These are phyloP conservation scores for Carterocephalus palaemon DNA, from an alignment of 2,888 invertebrate species.

Conservation along the genomic window DNA sequence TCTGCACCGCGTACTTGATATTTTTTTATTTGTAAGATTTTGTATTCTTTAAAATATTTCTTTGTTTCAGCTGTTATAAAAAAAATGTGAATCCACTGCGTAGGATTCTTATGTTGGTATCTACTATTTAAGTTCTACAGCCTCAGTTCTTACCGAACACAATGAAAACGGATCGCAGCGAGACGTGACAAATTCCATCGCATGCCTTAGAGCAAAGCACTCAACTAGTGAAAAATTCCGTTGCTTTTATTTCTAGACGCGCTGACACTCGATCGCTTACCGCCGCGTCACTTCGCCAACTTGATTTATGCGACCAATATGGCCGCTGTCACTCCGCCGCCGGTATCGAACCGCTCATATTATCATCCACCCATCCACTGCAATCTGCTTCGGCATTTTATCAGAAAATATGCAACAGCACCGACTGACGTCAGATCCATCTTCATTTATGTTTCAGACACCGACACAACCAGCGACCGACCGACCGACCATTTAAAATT, in stretches of 20 bases:
- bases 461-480: conserved; percentile 2
- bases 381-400: conserved; percentile 22
- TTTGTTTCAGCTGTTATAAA: too few species aligned
- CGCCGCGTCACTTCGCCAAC: conserved; percentile 65
- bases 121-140: background rate
- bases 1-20: conserved; percentile 35
- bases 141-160: background rate
- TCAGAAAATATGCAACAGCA: conserved; percentile 19
- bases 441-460: conserved; percentile 17
- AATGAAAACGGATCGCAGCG: conserved; percentile 34
- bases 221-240: conserved; percentile 69
- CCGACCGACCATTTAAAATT: too few species aligned
- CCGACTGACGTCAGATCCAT: conserved; percentile 14
- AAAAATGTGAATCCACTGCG: too few species aligned
- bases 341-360: conserved; percentile 66
- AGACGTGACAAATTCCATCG: conserved; percentile 65
- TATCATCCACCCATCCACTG: conserved; percentile 41
- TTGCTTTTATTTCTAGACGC: conserved; percentile 73
- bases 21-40: conserved; percentile 18
- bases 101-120: background rate
- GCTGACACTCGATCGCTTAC: conserved; percentile 76
- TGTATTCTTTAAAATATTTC: conserved; percentile 5
- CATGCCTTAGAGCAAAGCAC: conserved; percentile 70
- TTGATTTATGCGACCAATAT: conserved; percentile 79
- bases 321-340: conserved; percentile 67